Percentiles rank a stretch among this genome's conserved stretches.
Conservation (phyloP, 2,888 invertebrate species). For the Melipona beecheii region DNA sequence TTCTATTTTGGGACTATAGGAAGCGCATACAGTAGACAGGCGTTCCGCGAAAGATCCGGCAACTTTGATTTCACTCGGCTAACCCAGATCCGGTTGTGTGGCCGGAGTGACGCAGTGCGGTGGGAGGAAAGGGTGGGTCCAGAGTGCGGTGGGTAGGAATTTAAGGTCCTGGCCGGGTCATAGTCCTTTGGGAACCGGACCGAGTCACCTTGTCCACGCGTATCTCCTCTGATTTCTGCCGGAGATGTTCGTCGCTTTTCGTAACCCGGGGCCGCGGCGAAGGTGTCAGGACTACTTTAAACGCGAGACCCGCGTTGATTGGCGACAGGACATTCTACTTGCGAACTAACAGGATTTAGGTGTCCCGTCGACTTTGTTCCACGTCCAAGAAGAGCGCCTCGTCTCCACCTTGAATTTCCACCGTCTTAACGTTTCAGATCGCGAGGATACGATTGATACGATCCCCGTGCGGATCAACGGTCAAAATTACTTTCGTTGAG, state of each 20-base stretch:
- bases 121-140: background rate
- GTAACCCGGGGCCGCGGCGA: background rate
- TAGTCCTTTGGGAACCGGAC: constrained; percentile 15
- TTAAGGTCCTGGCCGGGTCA: constrained; percentile 21
- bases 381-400: background rate
- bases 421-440: background rate
- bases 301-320: background rate
- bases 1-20: background rate
- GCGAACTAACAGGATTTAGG: background rate
- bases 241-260: background rate
- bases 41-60: background rate
- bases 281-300: background rate
- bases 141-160: constrained; percentile 14
- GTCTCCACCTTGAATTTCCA: background rate
- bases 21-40: background rate
- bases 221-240: background rate
- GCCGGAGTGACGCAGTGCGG: constrained; percentile 27
- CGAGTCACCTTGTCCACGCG: background rate
- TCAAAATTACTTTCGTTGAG: background rate
- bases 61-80: constrained; percentile 20
- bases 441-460: background rate
- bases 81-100: constrained; percentile 27
- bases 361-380: background rate
- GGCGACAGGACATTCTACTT: background rate
- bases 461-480: background rate